These are phyloP conservation scores for Caenorhabditis sp. DNA, from an alignment of 2,888 invertebrate species.

Conservation along the genomic window DNA sequence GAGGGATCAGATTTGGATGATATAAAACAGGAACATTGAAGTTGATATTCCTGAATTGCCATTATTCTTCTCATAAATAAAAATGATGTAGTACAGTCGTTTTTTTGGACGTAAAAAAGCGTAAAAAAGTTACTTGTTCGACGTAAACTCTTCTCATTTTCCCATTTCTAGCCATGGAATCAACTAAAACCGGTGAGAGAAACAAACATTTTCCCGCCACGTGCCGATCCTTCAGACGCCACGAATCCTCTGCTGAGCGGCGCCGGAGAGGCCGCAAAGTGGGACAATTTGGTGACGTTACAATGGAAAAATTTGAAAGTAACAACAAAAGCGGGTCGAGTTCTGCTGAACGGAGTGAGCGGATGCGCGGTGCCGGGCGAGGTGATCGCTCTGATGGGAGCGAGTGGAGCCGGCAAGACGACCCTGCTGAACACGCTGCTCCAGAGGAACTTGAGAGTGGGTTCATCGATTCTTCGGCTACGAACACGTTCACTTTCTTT, in stretches of 20 bases:
- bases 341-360: slow-evolving; percentile 66
- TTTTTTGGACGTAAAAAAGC: too few species aligned
- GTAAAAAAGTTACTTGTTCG: too few species aligned
- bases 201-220: too few species aligned
- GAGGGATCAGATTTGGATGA: too few species aligned
- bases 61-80: too few species aligned
- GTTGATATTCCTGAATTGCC: too few species aligned
- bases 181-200: slow-evolving; percentile 20
- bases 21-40: too few species aligned
- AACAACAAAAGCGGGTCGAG: slow-evolving; percentile 63
- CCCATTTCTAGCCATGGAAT: slow-evolving; percentile 31
- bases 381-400: slow-evolving; percentile 78
- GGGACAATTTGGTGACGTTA: slow-evolving; percentile 61
- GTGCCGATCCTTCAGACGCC: slow-evolving; percentile 5
- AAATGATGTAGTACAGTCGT: too few species aligned
- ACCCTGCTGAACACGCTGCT: slow-evolving; percentile 90
- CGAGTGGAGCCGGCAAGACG: slow-evolving; percentile 91
- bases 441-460: slow-evolving; percentile 62
- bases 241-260: slow-evolving; percentile 33
- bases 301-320: slow-evolving; percentile 71
- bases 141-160: too few species aligned
- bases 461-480: neutral
- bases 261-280: slow-evolving; percentile 2
- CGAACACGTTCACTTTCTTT: neutral
- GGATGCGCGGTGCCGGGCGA: slow-evolving; percentile 76